Evolutionary conservation across 2,888 invertebrate species (phyloP).

Genomic region (Nasonovia ribisnigri): DNA sequence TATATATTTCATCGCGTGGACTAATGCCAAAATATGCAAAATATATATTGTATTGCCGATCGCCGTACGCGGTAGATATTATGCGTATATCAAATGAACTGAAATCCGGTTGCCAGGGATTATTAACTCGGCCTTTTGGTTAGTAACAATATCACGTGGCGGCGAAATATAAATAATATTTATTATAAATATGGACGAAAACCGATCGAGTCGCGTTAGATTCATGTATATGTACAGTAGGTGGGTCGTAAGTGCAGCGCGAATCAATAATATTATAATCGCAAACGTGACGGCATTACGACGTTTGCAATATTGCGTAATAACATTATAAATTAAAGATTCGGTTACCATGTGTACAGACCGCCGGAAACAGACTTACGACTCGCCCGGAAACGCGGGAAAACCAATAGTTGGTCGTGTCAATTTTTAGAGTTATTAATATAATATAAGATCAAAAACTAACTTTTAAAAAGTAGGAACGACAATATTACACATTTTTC

Average conservation of each 20-base stretch:
- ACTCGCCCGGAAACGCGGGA: no score
- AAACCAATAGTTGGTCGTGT: no score
- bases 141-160: background rate
- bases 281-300: background rate
- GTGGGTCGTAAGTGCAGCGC: no score
- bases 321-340: background rate
- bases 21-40: background rate
- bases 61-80: background rate
- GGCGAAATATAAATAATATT: background rate
- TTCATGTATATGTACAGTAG: no score
- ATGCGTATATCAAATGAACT: background rate
- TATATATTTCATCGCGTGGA: background rate
- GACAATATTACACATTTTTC: no score
- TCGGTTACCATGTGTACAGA: background rate
- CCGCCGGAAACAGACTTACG: no score
- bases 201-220: background rate
- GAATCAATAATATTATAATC: background rate
- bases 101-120: background rate
- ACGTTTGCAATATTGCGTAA: background rate
- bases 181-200: background rate
- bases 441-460: no score
- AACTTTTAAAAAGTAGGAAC: no score
- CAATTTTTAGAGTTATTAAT: no score
- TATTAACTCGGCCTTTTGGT: background rate
- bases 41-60: background rate